These are phyloP conservation scores for Lasioglossum figueresi DNA, from an alignment of 2,888 invertebrate genomes.

Conservation along the genomic window DNA sequence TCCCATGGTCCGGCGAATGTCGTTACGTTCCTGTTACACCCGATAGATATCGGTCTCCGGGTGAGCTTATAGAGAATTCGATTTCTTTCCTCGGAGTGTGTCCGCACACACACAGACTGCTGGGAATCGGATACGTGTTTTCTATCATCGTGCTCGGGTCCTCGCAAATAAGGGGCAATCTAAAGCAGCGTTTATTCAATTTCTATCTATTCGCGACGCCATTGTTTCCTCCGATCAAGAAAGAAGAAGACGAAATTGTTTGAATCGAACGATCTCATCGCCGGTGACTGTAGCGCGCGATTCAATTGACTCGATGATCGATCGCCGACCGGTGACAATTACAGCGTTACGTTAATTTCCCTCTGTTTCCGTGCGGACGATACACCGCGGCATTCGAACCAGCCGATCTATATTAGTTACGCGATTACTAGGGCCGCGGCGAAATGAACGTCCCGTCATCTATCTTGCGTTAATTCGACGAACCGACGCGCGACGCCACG, in stretches of 20 bases:
- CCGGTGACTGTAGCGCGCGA: background rate
- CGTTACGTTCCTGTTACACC: constrained; percentile 60
- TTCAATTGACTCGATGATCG: constrained; percentile 2
- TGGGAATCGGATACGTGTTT: background rate
- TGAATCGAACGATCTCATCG: background rate
- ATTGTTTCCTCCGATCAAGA: background rate
- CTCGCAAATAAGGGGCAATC: background rate
- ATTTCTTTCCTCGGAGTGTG: constrained; percentile 17
- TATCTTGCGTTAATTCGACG: constrained; percentile 4
- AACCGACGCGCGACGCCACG: background rate
- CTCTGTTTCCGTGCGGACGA: background rate
- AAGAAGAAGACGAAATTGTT: background rate
- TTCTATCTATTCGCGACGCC: background rate
- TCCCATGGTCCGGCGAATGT: constrained; percentile 66
- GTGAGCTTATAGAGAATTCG: constrained; percentile 42
- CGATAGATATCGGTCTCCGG: constrained; percentile 39
- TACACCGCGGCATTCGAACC: constrained; percentile 5
- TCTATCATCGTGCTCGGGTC: background rate
- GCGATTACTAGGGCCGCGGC: constrained; percentile 11
- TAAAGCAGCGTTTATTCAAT: background rate
- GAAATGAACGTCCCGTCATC: constrained; percentile 28
- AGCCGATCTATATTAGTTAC: constrained; percentile 6
- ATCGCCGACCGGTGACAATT: constrained; percentile 9
- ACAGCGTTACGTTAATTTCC: constrained; percentile 12
- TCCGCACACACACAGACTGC: too few species aligned